Conservation (phyloP, 2,888 invertebrate species). For the Ectemnius cavifrons region DNA sequence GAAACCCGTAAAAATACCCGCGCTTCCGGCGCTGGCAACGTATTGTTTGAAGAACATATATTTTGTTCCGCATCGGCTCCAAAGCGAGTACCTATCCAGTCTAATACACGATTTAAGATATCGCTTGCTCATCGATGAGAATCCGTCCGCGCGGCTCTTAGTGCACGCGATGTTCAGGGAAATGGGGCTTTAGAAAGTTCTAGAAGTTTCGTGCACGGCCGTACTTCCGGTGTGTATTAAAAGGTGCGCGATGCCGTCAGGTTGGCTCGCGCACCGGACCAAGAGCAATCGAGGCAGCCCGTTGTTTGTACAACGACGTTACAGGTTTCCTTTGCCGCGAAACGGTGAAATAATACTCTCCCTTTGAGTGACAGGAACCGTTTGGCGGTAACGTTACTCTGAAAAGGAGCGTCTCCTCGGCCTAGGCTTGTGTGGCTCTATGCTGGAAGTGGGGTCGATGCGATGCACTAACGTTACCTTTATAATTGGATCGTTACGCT, state of each 20-base stretch:
- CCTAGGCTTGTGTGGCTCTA: neutral
- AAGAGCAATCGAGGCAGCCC: slow-evolving; percentile 43
- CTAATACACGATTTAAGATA: slow-evolving; percentile 19
- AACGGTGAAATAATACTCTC: slow-evolving; percentile 36
- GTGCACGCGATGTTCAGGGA: slow-evolving; percentile 17
- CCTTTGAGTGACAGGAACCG: slow-evolving; percentile 8
- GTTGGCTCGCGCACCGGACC: slow-evolving; percentile 53
- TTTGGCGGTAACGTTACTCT: neutral
- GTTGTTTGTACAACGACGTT: slow-evolving; percentile 62
- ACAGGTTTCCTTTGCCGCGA: slow-evolving; percentile 59
- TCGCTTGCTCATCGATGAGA: slow-evolving; percentile 13
- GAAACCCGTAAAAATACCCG: slow-evolving; percentile 56
- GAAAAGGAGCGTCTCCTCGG: neutral
- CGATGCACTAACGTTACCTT: neutral
- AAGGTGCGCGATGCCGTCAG: slow-evolving; percentile 67
- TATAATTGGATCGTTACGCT: slow-evolving; percentile 7
- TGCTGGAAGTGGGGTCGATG: neutral
- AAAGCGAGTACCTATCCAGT: slow-evolving; percentile 11
- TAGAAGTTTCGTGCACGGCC: slow-evolving; percentile 71
- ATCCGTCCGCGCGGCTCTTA: neutral
- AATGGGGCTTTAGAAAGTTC: slow-evolving; percentile 64
- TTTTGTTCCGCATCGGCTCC: slow-evolving; percentile 33
- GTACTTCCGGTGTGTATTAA: slow-evolving; percentile 72
- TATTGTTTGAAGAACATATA: slow-evolving; percentile 49
- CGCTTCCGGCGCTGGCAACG: slow-evolving; percentile 59